Evolutionary conservation across 2,888 invertebrate species (phyloP).

Genomic region (Aphidoletes aphidimyza): DNA sequence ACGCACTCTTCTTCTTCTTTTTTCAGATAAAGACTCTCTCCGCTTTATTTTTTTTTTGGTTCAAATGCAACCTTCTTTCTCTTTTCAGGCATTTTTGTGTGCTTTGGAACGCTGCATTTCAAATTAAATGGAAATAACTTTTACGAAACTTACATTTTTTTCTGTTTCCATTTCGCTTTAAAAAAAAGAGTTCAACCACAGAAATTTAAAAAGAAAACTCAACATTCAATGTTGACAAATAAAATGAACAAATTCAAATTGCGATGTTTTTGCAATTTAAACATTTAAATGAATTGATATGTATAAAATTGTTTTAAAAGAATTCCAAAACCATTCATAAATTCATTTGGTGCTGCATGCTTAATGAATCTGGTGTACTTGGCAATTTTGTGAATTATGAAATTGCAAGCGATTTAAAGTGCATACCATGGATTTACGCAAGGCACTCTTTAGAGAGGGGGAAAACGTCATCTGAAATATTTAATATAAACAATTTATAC

Average conservation of each 20-base stretch:
- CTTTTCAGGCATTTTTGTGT: not conserved
- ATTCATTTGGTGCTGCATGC: slow-evolving; percentile 10
- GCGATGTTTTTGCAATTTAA: not conserved
- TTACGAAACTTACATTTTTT: not conserved
- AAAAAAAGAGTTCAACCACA: not conserved
- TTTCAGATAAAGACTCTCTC: too few relatives aligned
- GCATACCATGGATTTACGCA: too few relatives aligned
- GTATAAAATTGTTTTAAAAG: not conserved
- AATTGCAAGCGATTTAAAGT: too few relatives aligned
- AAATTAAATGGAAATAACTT: slow-evolving; percentile 8
- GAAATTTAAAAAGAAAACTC: not conserved
- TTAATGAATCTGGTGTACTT: not conserved
- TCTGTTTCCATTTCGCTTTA: not conserved
- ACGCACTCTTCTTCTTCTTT: not conserved
- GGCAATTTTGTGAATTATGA: too few relatives aligned
- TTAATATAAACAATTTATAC: too few relatives aligned
- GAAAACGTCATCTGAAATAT: too few relatives aligned
- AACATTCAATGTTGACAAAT: too few relatives aligned
- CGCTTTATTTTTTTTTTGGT: not conserved
- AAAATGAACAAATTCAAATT: too few relatives aligned
- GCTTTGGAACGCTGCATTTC: not conserved
- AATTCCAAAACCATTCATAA: not conserved
- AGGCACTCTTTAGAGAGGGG: too few relatives aligned
- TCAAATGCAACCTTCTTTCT: too few relatives aligned
- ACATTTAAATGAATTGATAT: not conserved